Evolutionary conservation across 2,888 invertebrate species (phyloP).

Genomic region (Mesorhabditis spiculigera): DNA sequence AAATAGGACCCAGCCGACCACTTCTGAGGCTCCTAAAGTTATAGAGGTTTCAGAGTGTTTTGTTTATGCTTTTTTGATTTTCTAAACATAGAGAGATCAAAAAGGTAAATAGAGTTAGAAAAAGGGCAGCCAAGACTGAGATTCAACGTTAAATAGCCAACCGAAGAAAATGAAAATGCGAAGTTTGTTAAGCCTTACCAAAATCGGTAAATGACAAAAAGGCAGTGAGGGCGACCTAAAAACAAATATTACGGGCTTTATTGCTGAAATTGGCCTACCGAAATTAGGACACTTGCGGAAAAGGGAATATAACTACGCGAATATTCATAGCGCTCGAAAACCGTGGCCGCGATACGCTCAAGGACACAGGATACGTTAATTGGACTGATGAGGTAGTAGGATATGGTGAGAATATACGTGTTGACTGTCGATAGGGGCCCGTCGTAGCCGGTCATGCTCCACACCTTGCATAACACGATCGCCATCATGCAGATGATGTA

Average conservation of each 20-base stretch:
- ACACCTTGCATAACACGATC: too few species aligned
- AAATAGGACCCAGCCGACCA: too few species aligned
- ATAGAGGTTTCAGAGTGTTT: too few species aligned
- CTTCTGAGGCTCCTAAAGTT: too few species aligned
- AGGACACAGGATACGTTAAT: background rate
- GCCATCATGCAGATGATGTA: too few species aligned
- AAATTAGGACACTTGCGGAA: background rate
- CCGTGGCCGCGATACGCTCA: background rate
- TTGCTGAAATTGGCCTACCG: slow-evolving; percentile 1
- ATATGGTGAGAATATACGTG: too few species aligned
- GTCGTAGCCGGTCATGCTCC: too few species aligned
- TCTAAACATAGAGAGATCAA: too few species aligned
- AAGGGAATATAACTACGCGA: background rate
- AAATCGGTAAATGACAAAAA: background rate
- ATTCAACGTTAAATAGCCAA: background rate
- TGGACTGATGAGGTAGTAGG: slow-evolving; percentile 5
- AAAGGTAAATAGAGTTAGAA: too few species aligned
- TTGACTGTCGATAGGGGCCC: too few species aligned
- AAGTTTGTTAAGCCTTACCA: background rate
- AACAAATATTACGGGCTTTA: background rate
- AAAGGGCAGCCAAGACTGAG: too few species aligned
- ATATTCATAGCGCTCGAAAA: background rate
- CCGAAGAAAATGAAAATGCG: background rate
- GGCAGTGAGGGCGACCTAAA: slow-evolving; percentile 4
- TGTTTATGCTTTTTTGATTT: too few species aligned